Evolutionary conservation across 2,888 invertebrate species (phyloP), one percentile per base, ranked within the genome.

Genomic region (Tachystola acroxantha): DNA sequence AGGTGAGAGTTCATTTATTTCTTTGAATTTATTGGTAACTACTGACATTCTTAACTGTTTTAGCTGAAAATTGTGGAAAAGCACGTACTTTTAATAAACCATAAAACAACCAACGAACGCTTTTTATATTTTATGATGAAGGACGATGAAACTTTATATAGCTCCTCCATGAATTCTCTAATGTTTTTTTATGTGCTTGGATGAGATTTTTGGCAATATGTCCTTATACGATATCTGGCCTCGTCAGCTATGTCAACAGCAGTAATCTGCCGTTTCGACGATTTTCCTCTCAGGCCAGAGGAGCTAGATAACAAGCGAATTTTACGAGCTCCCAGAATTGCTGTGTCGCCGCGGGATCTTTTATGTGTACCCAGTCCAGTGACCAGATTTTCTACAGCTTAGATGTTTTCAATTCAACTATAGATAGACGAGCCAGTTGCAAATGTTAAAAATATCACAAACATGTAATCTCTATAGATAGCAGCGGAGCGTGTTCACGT

Each of bases 311-410:
- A 77, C 72, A 68, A 67, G 70, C 39, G 47, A 58, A 54, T 67
- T 78, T 78, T 79, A 81, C 64, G 74, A 74, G 47, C 57, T 42
- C 52, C 49, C 61, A 46, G 48, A 64, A 69, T 58, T 61, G 58
- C 61, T 57, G 48, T 51, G 48, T 57, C 55, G 44, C 43, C 48
- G 32, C 35, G 43, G 49, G 49, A 49, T 43, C 58, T 57, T 57
- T 58, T 60, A 55, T 56, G 56, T 39, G 43, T 34, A 34, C 35
- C 38, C 35, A 39, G 38, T 36, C 42, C 11, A 32, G 38, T 37
- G 37, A 33, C 49, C 45, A 46, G 57, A 58, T 62, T 64, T 61
- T 57, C 60, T 48, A 34, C 6, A 16, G 16, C 3, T 24, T 24
- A n/a, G 24, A n/a, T 24, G n/a, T 24, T 9, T n/a, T 12, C 12